Conservation (phyloP, 2,797 vertebrate species). For the Knipowitschia caucasica region DNA sequence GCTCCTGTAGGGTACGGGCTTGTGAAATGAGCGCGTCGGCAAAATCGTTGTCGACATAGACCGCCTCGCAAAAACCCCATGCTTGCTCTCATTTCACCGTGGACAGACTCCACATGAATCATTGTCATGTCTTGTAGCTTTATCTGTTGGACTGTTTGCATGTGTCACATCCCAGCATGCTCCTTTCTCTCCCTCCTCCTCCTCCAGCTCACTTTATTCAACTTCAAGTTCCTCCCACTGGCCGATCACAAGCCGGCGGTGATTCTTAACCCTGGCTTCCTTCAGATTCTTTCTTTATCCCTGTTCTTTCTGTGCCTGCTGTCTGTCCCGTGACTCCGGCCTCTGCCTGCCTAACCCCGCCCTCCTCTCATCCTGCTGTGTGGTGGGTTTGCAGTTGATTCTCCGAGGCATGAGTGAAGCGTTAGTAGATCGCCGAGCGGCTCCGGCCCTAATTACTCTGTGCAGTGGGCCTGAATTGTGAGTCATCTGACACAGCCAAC, state of each 20-base stretch:
- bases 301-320: conserved; percentile 28
- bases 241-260: conserved; percentile 36
- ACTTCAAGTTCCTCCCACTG: conserved; percentile 68
- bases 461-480: conserved; percentile 99
- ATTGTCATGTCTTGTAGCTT: conserved; percentile 16
- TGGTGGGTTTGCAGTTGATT: conserved; percentile 96
- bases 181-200: conserved; percentile 47
- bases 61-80: conserved; percentile 45
- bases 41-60: conserved; percentile 46
- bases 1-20: conserved; percentile 77
- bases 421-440: conserved; percentile 99
- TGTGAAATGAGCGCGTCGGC: conserved; percentile 56
- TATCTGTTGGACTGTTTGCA: conserved; percentile 20
- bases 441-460: conserved; percentile 98
- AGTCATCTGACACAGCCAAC: conserved; percentile 77
- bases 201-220: conserved; percentile 41
- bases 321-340: conserved; percentile 31
- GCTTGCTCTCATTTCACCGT: conserved; percentile 41
- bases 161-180: conserved; percentile 57
- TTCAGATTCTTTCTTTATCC: conserved; percentile 32
- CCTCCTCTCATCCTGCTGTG: conserved; percentile 71
- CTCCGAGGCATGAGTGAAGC: conserved; percentile 99
- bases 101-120: conserved; percentile 19
- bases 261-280: conserved; percentile 36
- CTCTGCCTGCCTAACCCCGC: conserved; percentile 61